Base-by-base conservation (phyloP, 2,797 vertebrate species). In the Babyrousa celebensis region DNA sequence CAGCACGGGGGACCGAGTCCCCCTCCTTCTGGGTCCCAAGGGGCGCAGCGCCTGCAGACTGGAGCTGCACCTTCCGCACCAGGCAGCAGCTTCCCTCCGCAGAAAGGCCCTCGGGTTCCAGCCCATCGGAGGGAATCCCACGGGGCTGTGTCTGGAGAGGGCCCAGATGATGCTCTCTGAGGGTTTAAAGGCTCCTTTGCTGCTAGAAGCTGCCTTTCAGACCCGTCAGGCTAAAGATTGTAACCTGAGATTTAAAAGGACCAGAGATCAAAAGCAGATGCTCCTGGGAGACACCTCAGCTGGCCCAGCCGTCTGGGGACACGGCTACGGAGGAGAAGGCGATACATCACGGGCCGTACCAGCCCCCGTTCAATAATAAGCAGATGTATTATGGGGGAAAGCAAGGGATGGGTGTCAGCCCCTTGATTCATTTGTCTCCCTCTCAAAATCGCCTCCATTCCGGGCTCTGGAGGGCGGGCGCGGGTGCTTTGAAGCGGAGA, bases 321-420 rank as follows among this genome's bases (percentile, higher is more conserved):
- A 98, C 89, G 95, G 97, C 98, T 98, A 98, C 79, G 97, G 98
- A 97, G 97, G 98, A 99, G 99, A 99, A 98, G 98, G 98, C 98
- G 98, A 98, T 99, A 99, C 98, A 99, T 99, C 99, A 98, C 98
- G 96, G 98, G 98, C 99, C 98, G 99, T 99, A 99, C 99, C 99
- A 99, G 99, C 99, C 99, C 91, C 99, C 95, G 95, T 98, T 99
- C 99, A 99, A 99, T 99, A 99, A 99, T 99, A 99, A 99, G 99
- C 99, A 99, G 99, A 99, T 99, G 99, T 99, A 99, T 98, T 97
- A 93, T 79, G 97, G 96, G 98, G 96, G 93, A 93, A 97, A 97
- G 97, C 96, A 98, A 98, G 98, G 97, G 95, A 97, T 96, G 98
- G 96, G 98, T 98, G 98, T 99, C 98, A 98, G 97, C 98, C 97